A percentile compares a stretch with the other conserved stretches of the same genome.
These are phyloP conservation scores for Vireo altiloquus DNA, from an alignment of 2,113 vertebrate species.

Conservation along the genomic window DNA sequence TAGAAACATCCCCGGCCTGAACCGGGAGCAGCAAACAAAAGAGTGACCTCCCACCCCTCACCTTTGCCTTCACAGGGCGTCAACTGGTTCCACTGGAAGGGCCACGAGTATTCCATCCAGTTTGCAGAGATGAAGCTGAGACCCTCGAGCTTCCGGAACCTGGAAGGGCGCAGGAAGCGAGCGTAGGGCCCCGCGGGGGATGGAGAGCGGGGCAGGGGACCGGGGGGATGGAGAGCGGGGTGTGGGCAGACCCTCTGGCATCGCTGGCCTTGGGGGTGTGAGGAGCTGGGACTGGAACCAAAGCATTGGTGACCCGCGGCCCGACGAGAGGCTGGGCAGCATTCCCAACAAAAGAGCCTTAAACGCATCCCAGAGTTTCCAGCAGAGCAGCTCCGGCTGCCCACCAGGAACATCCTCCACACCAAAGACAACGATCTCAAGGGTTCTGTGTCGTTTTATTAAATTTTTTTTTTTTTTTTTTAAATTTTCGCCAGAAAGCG, in stretches of 20 bases:
- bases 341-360: constrained; percentile 3
- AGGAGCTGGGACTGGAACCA: constrained; percentile 47
- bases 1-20: not conserved
- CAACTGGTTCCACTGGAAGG: constrained; percentile 99
- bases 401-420: constrained; percentile 47
- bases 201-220: not conserved
- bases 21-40: rapidly evolving
- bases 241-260: not conserved
- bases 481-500: not conserved
- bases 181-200: constrained; percentile 70
- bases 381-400: constrained; percentile 1
- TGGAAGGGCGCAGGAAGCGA: constrained; percentile 92
- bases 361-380: not conserved
- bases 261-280: not conserved
- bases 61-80: constrained; percentile 79
- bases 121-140: constrained; percentile 98
- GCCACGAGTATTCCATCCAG: constrained; percentile 93
- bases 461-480: not conserved
- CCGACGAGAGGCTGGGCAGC: not conserved
- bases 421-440: constrained; percentile 76
- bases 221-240: not conserved
- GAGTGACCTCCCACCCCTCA: not conserved
- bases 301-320: constrained; percentile 24
- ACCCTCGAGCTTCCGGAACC: constrained; percentile 91
- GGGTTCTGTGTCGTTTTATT: not conserved